Base-by-base conservation (phyloP, 2,113 vertebrate genomes). In the Forbesichthys papilliferus region DNA sequence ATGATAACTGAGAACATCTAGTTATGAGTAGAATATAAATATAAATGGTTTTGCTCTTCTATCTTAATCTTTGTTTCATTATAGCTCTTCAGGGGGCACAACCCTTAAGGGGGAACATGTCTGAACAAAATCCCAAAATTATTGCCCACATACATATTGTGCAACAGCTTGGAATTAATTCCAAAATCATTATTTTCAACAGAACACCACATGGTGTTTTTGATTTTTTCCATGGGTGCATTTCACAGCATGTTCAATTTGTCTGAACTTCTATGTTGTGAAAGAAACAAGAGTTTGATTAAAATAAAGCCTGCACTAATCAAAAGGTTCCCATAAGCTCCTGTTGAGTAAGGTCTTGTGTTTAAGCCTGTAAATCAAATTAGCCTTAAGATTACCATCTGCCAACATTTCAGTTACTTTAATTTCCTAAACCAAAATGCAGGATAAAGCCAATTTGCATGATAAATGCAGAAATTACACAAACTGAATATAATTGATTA, bases 331-430 rank as follows among this genome's bases (percentile, higher is more conserved):
- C 63, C 60, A 78, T 74, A 64, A 79, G 55, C 16, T 66, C 68
- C 80, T 77, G 59, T 62, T 71, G 81, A 75, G 67, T 79, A 82
- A 84, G 81, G 74, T 71, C 63, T 0, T 78, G 69, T 82, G 77
- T 64, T 84, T 84, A 73, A 64, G 74, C 63, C 68, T 73, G 79
- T 81, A 51, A 84, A 80, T 86, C 47, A 70, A 62, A 70, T 75
- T 65, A 83, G 70, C 72, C 73, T 69, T 66, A 56, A 80, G 68
- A 78, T 82, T 79, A 79, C 66, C 75, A 85, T 89, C 86, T 84
- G 83, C 78, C 51, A 42, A 66, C 62, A 60, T 62, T 63, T 73
- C 61, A 8, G n/a, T 53, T 48, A 27, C 57, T 49, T 74, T 59
- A 48, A 55, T 69, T 83, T 86, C 74, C 61, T 80, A 70, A 85